Conservation (phyloP, 1,140 invertebrate genomes). For the Cherax destructor region DNA sequence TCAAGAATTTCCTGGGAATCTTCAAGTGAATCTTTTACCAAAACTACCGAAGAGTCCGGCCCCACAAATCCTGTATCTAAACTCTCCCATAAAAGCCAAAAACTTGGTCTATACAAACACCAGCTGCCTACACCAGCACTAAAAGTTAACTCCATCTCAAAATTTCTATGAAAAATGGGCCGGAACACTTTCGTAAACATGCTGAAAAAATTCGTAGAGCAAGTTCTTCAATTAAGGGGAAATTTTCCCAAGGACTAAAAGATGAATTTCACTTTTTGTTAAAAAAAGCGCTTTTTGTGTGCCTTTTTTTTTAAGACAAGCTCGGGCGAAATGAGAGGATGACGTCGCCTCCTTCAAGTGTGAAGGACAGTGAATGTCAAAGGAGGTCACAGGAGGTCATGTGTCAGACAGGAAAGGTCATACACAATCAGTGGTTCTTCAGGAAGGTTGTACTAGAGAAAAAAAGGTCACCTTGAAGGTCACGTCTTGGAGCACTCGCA, state of each 20-base stretch:
- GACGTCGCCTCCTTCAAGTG: background rate
- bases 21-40: too few relatives aligned
- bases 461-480: too few relatives aligned
- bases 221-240: slow-evolving; percentile 2
- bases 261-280: background rate
- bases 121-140: too few relatives aligned
- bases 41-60: too few relatives aligned
- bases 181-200: background rate
- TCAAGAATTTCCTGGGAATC: too few relatives aligned
- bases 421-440: too few relatives aligned
- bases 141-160: background rate
- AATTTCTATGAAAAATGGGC: background rate
- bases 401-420: background rate
- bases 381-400: background rate
- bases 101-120: background rate
- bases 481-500: too few relatives aligned
- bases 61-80: too few relatives aligned
- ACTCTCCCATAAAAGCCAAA: background rate
- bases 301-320: background rate
- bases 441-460: too few relatives aligned
- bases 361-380: background rate
- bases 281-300: background rate
- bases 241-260: background rate
- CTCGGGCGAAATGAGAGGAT: background rate
- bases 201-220: background rate